Conservation (phyloP, 2,113 vertebrate species). For the Leptocoma aspasia region DNA sequence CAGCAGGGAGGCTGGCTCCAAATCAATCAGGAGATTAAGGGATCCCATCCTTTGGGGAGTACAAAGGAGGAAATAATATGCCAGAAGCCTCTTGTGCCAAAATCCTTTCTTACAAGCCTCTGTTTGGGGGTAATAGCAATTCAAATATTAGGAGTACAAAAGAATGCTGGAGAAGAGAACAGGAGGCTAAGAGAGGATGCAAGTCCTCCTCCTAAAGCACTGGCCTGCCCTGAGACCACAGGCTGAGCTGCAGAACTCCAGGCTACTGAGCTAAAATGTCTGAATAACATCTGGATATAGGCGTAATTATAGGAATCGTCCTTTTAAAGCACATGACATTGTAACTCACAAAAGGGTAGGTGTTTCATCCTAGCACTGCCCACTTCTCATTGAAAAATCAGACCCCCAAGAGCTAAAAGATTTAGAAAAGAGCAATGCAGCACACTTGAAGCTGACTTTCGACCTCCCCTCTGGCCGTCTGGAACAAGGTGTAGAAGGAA, state of each 20-base stretch:
- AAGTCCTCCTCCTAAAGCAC: background rate
- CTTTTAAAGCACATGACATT: background rate
- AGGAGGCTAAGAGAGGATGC: background rate
- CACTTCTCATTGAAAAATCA: background rate
- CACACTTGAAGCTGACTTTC: background rate
- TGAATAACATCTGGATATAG: background rate
- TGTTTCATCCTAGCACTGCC: background rate
- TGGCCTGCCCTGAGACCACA: background rate
- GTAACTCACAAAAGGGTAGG: background rate
- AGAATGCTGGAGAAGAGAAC: background rate
- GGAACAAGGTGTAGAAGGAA: background rate
- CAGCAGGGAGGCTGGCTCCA: background rate
- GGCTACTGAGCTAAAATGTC: background rate
- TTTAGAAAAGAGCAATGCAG: background rate
- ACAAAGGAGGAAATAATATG: background rate
- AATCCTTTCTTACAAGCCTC: background rate
- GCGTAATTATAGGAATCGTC: background rate
- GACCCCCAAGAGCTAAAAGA: background rate
- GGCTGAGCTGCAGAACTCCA: background rate
- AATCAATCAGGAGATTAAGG: background rate
- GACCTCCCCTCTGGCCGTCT: background rate
- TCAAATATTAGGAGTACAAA: background rate
- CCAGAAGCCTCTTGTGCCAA: background rate
- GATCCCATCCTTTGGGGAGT: background rate
- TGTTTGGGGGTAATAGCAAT: background rate